Conservation (phyloP, 2,797 vertebrate species). For the Bucorvus abyssinicus region DNA sequence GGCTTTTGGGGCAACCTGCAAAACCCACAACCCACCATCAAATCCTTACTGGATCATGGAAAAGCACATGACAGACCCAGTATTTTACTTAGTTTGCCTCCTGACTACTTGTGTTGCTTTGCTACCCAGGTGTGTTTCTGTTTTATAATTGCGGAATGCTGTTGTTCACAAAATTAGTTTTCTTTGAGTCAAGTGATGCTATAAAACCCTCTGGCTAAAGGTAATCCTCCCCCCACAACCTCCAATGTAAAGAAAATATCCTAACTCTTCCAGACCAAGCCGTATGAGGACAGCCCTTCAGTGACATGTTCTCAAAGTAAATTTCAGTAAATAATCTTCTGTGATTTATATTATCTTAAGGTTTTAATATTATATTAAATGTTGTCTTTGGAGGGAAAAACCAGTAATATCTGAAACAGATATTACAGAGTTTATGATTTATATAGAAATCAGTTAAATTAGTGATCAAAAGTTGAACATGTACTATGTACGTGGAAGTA, state of each 20-base stretch:
- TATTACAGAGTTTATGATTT: not conserved
- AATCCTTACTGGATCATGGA: conserved; percentile 86
- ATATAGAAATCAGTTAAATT: not conserved
- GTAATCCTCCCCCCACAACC: not conserved
- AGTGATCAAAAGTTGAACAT: not conserved
- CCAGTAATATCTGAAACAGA: not conserved
- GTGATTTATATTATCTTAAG: not conserved
- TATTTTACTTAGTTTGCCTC: conserved; percentile 86
- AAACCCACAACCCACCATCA: conserved; percentile 83
- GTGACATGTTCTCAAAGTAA: not conserved
- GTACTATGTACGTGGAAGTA: not conserved
- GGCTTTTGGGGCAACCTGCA: conserved; percentile 79
- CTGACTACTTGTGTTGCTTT: conserved; percentile 84
- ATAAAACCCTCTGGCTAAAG: not conserved
- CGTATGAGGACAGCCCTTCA: not conserved
- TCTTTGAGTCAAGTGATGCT: not conserved
- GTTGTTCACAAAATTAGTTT: not conserved
- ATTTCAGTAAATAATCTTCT: not conserved
- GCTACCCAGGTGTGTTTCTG: conserved; percentile 84
- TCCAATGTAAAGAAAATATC: not conserved
- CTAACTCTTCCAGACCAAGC: not conserved
- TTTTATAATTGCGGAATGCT: not conserved
- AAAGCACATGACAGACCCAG: conserved; percentile 78
- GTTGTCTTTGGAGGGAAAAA: not conserved
- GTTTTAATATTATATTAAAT: not conserved